Evolutionary conservation across 2,797 vertebrate genomes (phyloP), one percentile per base, ranked within the genome.

Genomic region (Nannoperca australis): DNA sequence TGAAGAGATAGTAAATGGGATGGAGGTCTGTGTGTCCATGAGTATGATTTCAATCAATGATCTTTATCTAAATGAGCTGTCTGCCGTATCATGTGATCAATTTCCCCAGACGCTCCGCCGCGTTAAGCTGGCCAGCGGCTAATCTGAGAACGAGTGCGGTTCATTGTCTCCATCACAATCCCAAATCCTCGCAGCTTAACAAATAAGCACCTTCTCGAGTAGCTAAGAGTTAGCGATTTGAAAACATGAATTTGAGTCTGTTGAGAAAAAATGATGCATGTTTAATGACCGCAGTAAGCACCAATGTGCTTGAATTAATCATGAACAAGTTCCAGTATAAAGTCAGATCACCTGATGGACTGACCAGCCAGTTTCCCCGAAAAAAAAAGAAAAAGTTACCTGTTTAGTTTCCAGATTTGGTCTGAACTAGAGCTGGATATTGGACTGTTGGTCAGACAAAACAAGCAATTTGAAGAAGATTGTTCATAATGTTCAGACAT

Each of bases 111-210:
- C 30, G 2, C 62, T 62, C 55, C 0, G 7, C 30, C 1, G 7
- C 0, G 49, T 30, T 76, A 69, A 81, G 0, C 45, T 32, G 34
- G 32, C 70, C 59, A 44, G 60, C 51, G 12, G 77, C 71, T 83
- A 81, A 82, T 85, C 82, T 60, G 50, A 70, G 73, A 71, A 32
- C 42, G 9, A 75, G 71, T 11, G 40, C 2, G 1, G 74, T 71
- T 78, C 72, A 81, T 79, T 62, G 81, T 85, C 65, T 84, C 55
- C 59, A 53, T 61, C 59, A 24, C 64, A 78, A 81, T 77, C 64
- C 62, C 24, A 79, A 50, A 88, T 78, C 75, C 77, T 54, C 3
- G 14, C 54, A 73, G 74, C 70, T 85, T 81, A 76, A 73, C 69
- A 71, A 71, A 62, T 72, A 77, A 76, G 36, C 73, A 81, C 63